Base-by-base conservation (phyloP, 2,113 vertebrate species). In the Rhea americana region DNA sequence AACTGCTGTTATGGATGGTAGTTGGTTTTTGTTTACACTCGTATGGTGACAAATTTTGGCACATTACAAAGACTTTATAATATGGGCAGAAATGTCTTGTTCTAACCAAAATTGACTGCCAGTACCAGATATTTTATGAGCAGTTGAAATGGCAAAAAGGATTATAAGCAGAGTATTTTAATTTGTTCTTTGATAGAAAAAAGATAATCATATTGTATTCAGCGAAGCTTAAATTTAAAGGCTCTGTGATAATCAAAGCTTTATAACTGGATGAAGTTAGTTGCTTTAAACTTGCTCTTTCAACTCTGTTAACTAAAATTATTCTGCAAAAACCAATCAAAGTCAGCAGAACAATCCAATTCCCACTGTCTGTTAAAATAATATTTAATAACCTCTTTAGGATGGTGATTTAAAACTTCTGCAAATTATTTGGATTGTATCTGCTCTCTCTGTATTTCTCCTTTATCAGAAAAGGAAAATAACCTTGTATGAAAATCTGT, bases 271-370 rank as follows among this genome's bases (percentile, higher is more conserved):
- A 61, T 91, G 61, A 81, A 76, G 87, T 76, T 94, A 70, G 72
- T 87, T 91, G 87, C 63, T 93, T 89, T 82, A 82, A 89, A 93
- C 55, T 89, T 85, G 58, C 63, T 92, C 82, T 93, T 91, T 93
- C 71, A 91, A 91, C 63, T 94, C 72, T 73, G 58, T 89, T 79
- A 77, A 79, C 65, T 74, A 21, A 79, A 92, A 96, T 92, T 85
- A 72, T 58, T 92, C 37, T 32, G 66, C 1, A 47, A 45, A 85
- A 91, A 68, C 5, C 45, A 89, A 28, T 87, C 59, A 88, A 89
- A 91, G 71, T 91, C 87, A 83, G 68, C 62, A 82, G 70, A 93
- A 86, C 78, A 88, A 78, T 91, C 68, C 76, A 90, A 7, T 62
- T 91, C 85, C 76, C 48, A n/a, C 13, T 62, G 87, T 50, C 61